Base-by-base conservation (phyloP, 2,888 invertebrate species). In the Amiota mariae region DNA sequence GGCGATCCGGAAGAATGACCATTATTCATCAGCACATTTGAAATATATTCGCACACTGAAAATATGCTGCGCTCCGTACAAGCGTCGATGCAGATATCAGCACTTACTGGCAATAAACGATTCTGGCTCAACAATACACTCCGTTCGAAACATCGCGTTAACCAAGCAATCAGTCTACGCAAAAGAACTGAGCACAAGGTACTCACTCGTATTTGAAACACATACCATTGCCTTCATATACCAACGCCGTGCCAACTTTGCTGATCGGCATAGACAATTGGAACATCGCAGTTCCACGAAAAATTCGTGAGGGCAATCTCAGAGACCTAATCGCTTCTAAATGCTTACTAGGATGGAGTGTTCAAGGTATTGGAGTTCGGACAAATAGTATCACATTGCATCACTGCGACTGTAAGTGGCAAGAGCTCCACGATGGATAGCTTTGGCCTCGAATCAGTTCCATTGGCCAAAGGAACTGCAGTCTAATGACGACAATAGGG, bases 1-100 rank as follows among this genome's bases (percentile, higher is more conserved):
- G 67, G 67, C 10, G 72, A 70, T 36, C 74, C 72, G 36, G 72
- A 74, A 59, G 73, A 76, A 11, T 72, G 74, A 74, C 76, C 72
- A 13, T 20, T 77, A 1, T 77, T 76, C 11, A 49, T 76, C 36
- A 75, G 67, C 59, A 75, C 47, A 64, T 51, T 51, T 51, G 51
- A 51, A 1, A 51, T 51, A 51, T 51, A 2, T 4, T 51, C 51
- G 51, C 51, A 51, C 51, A 71, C 72, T 0, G 75, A 76, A 46
- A 76, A 75, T 47, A 18, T 73, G 24, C 61, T 73, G 1, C 73
- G 73, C 0, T 67, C 67, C 20, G 67, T 67, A 20, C 49, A 20
- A n/a, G 67, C 67, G 8, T 47, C 51, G 15, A 67, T 67, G 8
- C 48, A 67, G 20, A 48, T 67, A 67, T 67, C 67, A 47, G 48